A percentile compares a stretch with the other conserved stretches of the same genome.
These are phyloP conservation scores for Neotoma lepida DNA, from an alignment of 2,113 vertebrate species.

Conservation along the genomic window DNA sequence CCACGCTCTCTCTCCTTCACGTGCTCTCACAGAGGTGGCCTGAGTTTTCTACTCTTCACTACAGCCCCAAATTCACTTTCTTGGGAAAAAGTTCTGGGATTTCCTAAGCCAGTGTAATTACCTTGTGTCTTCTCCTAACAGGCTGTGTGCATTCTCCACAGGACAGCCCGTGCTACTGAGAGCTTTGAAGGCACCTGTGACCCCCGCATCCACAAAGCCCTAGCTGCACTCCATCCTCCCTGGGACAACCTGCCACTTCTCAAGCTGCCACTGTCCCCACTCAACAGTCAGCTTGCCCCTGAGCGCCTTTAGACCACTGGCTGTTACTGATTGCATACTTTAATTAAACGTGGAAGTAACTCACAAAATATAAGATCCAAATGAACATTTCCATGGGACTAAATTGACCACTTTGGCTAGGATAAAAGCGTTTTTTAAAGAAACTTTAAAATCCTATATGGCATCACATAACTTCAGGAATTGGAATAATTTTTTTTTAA, in stretches of 20 bases:
- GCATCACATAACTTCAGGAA: conserved; percentile 19
- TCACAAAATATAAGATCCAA: neutral
- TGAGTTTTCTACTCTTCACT: neutral
- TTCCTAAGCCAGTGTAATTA: neutral
- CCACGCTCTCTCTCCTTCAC: neutral
- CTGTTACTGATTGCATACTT: neutral
- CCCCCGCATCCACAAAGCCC: neutral
- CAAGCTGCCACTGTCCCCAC: neutral
- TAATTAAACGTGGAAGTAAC: neutral
- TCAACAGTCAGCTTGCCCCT: neutral
- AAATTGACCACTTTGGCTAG: neutral
- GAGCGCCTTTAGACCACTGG: neutral
- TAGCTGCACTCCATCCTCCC: fast-evolving
- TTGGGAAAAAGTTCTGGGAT: neutral
- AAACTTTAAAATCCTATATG: neutral
- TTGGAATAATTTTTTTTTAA: neutral
- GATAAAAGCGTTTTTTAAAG: neutral
- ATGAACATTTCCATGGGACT: neutral
- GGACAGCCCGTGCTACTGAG: neutral
- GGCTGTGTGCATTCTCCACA: neutral
- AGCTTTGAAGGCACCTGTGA: too few species aligned
- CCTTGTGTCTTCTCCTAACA: neutral
- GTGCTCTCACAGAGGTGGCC: neutral
- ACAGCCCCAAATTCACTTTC: neutral
- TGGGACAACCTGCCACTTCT: neutral